These are phyloP conservation scores for Pseudopleuronectes americanus DNA, from an alignment of 2,797 vertebrate genomes.

Conservation along the genomic window DNA sequence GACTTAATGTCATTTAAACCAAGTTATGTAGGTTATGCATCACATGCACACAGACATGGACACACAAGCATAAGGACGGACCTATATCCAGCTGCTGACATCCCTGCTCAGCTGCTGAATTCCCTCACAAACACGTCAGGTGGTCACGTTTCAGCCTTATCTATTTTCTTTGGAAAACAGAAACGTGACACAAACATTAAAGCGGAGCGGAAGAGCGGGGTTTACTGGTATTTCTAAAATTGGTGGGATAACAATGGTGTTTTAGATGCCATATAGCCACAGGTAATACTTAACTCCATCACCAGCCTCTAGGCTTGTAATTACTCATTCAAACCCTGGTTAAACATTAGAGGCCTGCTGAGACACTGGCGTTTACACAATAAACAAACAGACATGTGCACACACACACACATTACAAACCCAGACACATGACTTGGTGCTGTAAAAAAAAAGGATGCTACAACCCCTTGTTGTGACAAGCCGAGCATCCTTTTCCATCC, in stretches of 20 bases:
- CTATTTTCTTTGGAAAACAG: slow-evolving; percentile 24
- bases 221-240: slow-evolving; percentile 50
- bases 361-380: slow-evolving; percentile 14
- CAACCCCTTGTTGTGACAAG: background rate
- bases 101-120: slow-evolving; percentile 27
- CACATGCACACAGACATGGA: background rate
- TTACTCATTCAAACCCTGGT: slow-evolving; percentile 57
- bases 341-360: slow-evolving; percentile 59
- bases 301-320: slow-evolving; percentile 50
- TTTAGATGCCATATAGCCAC: slow-evolving; percentile 44
- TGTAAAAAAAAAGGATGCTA: slow-evolving; percentile 5
- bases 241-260: slow-evolving; percentile 40
- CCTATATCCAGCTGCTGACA: slow-evolving; percentile 31
- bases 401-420: slow-evolving; percentile 10
- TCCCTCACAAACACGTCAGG: slow-evolving; percentile 1
- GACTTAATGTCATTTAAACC: background rate
- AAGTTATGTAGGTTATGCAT: slow-evolving; percentile 13
- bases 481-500: background rate
- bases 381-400: slow-evolving; percentile 13
- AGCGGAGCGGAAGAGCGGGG: slow-evolving; percentile 29
- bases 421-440: background rate
- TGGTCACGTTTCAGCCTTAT: slow-evolving; percentile 37
- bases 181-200: background rate
- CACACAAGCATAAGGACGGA: slow-evolving; percentile 7
- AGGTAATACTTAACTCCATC: slow-evolving; percentile 61